Percentiles rank a stretch among this genome's conserved stretches.
Conservation (phyloP, 2,113 vertebrate species). For the Percopsis transmontana region DNA sequence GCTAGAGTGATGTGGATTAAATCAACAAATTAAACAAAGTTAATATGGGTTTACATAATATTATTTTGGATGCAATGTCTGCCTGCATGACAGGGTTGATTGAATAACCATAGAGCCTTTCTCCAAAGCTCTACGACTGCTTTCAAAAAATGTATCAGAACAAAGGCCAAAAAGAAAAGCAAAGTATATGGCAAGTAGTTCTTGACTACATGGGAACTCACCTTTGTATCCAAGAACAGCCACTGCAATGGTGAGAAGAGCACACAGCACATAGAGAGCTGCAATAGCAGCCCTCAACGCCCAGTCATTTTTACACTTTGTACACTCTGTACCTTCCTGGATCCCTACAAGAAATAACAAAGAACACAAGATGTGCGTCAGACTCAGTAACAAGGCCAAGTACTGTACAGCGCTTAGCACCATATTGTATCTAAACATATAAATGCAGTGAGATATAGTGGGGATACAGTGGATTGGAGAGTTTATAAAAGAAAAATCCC, state of each 20-base stretch:
- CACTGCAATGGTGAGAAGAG: conserved; percentile 93
- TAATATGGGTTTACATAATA: too few relatives aligned
- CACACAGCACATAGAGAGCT: conserved; percentile 92
- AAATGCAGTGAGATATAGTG: too few relatives aligned
- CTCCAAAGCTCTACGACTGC: too few relatives aligned
- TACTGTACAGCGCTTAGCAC: neutral
- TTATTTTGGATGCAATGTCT: too few relatives aligned
- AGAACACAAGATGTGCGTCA: neutral
- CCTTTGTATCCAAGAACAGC: conserved; percentile 98
- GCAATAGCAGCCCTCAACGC: conserved; percentile 92
- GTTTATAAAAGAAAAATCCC: conserved; percentile 17
- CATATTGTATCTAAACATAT: neutral
- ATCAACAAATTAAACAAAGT: neutral
- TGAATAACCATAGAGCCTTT: too few relatives aligned
- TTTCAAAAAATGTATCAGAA: too few relatives aligned
- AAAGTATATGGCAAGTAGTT: neutral
- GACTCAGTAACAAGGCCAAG: neutral
- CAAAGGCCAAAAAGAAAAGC: neutral
- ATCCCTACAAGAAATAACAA: conserved; percentile 87
- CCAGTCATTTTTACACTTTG: conserved; percentile 98
- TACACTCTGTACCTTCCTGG: conserved; percentile 96
- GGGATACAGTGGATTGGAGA: neutral
- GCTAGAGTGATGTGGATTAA: too few relatives aligned
- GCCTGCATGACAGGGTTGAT: too few relatives aligned
- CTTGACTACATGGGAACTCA: conserved; percentile 59